Conservation (phyloP, 2,797 vertebrate species). For the Sciurus vulgaris region DNA sequence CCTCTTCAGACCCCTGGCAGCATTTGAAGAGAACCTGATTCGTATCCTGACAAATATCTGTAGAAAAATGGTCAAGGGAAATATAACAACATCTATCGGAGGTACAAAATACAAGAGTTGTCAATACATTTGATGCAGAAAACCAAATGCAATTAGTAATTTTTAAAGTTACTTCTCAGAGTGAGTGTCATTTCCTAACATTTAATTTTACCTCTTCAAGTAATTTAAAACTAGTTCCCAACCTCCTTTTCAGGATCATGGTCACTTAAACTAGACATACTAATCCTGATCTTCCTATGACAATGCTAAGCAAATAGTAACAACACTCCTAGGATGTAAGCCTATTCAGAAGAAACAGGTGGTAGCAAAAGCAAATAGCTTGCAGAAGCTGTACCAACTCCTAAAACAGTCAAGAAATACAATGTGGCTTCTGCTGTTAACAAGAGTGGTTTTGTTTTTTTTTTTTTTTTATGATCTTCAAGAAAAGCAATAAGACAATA, state of each 20-base stretch:
- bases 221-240: conserved; percentile 51
- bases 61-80: conserved; percentile 83
- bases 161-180: conserved; percentile 64
- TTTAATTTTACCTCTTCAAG: conserved; percentile 14
- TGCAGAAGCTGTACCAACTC: not conserved
- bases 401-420: not conserved
- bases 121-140: conserved; percentile 17
- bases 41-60: conserved; percentile 97
- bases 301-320: not conserved
- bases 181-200: conserved; percentile 1
- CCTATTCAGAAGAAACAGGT: not conserved
- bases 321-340: not conserved
- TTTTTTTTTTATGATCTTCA: not conserved
- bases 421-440: not conserved
- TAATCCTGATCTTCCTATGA: not conserved
- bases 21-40: conserved; percentile 96
- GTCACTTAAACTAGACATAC: conserved; percentile 25
- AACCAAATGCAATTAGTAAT: conserved; percentile 32
- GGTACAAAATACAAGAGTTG: not conserved
- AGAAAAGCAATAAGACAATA: not conserved
- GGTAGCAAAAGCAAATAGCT: not conserved
- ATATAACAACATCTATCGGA: not conserved
- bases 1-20: conserved; percentile 95
- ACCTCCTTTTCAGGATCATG: conserved; percentile 8
- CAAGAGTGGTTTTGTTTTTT: not conserved